Evolutionary conservation across 1,140 invertebrate genomes (phyloP), one percentile per base, ranked within the genome.

Genomic region (Neodiprion lecontei): DNA sequence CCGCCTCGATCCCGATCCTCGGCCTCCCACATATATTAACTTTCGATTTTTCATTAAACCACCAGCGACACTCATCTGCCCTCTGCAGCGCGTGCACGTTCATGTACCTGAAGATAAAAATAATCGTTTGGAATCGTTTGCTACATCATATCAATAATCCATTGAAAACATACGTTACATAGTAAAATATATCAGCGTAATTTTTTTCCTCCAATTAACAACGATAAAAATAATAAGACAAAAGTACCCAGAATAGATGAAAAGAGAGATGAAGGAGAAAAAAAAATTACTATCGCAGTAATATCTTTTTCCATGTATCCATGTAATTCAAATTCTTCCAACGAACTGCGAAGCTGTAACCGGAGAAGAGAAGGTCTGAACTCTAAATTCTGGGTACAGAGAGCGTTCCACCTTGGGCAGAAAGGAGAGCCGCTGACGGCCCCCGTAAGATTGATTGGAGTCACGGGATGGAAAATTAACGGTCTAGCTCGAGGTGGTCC

Each of bases 381-480:
- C 12, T 14, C 61, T 14, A 14, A 14, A 65, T 65, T 21, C 12
- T 65, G 4, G 4, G 17, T 14, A 7, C 12, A 65, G 17, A 67
- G 73, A 68, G 70, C 1, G 12, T 65, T 65, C 7, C 49, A 40
- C 23, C 72, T 77, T 61, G 67, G 70, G 69, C 70, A 79, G 80
- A 80, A 81, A 79, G 77, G 81, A 78, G 81, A 81, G 76, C 72
- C 78, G 81, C 79, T 86, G 85, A 86, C 86, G 83, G 77, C 75
- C 28, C 11, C 73, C 73, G 82, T 80, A 87, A 86, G 86, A 87
- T 87, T 86, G 85, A 87, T 87, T 85, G 86, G 83, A 86, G 86
- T 86, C 85, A 86, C 85, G 85, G 79, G 85, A 86, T 86, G 86
- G 85, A 87, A 87, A 87, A 87, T 87, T 87, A 87, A 87, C 85